Conservation (phyloP, 2,888 invertebrate species). For the Zeuzera pyrina region DNA sequence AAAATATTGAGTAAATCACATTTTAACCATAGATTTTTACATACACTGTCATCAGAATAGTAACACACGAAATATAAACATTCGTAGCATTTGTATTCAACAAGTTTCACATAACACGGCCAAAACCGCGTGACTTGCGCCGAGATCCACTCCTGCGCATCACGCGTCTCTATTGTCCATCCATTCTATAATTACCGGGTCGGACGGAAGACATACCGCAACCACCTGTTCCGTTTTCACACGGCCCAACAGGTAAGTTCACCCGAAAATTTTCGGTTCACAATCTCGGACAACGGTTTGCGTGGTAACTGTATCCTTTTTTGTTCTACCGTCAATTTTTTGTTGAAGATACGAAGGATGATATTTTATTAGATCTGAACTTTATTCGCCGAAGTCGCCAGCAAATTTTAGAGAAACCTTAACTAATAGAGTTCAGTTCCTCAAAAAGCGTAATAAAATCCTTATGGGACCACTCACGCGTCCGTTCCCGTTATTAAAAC, state of each 20-base stretch:
- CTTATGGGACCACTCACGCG: too few species aligned
- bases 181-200: conserved; percentile 50
- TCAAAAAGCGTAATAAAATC: too few species aligned
- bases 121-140: conserved; percentile 25
- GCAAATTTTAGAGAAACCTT: too few species aligned
- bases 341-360: not conserved
- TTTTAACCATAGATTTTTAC: too few species aligned
- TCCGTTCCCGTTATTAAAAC: too few species aligned
- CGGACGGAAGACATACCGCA: conserved; percentile 42
- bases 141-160: conserved; percentile 44
- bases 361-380: not conserved
- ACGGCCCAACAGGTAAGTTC: conserved; percentile 59
- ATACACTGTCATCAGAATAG: too few species aligned
- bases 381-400: not conserved
- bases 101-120: not conserved
- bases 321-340: conserved; percentile 34
- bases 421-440: too few species aligned
- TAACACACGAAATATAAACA: not conserved
- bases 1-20: too few species aligned
- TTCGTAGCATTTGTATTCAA: too few species aligned
- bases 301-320: conserved; percentile 51
- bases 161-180: conserved; percentile 51
- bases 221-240: conserved; percentile 69
- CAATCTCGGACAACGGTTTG: conserved; percentile 37
- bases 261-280: conserved; percentile 29